These are phyloP conservation scores for Speoplatyrhinus poulsoni DNA, from an alignment of 2,113 vertebrate genomes.

Conservation along the genomic window DNA sequence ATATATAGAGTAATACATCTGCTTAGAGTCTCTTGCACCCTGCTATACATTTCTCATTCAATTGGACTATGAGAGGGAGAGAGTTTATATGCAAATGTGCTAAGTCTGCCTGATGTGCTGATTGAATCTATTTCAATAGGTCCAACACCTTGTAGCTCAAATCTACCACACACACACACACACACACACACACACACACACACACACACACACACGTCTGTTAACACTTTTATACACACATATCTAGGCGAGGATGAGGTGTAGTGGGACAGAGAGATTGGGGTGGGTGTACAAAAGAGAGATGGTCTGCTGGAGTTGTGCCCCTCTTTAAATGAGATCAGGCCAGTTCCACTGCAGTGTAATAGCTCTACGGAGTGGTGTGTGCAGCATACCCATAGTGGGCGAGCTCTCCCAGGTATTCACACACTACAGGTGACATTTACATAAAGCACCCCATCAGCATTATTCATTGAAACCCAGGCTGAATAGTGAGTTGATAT, in stretches of 20 bases:
- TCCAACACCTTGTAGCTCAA: neutral
- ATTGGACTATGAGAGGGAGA: neutral
- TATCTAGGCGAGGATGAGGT: slow-evolving; percentile 3
- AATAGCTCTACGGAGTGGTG: slow-evolving; percentile 17
- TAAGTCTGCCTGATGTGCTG: slow-evolving; percentile 20
- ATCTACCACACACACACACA: neutral
- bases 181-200: slow-evolving; percentile 11
- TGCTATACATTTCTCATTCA: slow-evolving; percentile 37
- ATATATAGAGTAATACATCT: slow-evolving; percentile 5
- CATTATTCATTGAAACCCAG: neutral
- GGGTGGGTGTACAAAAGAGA: slow-evolving; percentile 5
- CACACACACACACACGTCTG: neutral
- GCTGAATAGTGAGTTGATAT: neutral
- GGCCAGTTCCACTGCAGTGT: slow-evolving; percentile 24
- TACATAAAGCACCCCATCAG: slow-evolving; percentile 28
- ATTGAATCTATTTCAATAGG: slow-evolving; percentile 37
- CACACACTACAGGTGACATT: slow-evolving; percentile 7
- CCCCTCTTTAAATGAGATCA: neutral
- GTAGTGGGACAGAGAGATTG: slow-evolving; percentile 24
- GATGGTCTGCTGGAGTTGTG: slow-evolving; percentile 36
- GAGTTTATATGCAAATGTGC: neutral
- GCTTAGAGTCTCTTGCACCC: neutral
- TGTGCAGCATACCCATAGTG: slow-evolving; percentile 31
- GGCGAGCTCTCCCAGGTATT: slow-evolving; percentile 27
- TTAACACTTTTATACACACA: neutral